Percentiles rank a stretch among this genome's conserved stretches.
phyloP scores from a whole-genome alignment of 2,888 invertebrate genomes.

The Eupithecia exiguata region DNA sequence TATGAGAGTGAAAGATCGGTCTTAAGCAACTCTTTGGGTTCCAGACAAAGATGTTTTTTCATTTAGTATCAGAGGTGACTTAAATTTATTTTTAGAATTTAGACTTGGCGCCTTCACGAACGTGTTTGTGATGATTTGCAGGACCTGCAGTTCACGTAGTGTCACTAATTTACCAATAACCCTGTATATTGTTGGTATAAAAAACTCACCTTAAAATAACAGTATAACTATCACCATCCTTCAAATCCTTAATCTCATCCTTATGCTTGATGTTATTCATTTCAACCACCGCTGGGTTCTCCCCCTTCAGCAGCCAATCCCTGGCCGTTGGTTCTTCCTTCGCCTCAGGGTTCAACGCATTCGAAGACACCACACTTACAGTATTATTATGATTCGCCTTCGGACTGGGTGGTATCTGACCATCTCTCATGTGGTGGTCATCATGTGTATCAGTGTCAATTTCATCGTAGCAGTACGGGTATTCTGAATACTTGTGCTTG shows the following conservation, averaged over 20 bases:
- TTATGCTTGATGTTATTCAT: constrained; percentile 80
- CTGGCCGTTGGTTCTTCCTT: constrained; percentile 76
- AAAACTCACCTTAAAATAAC: constrained; percentile 86
- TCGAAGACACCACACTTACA: constrained; percentile 78
- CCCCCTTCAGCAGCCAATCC: constrained; percentile 74
- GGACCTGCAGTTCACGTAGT: no score
- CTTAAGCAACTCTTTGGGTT: no score
- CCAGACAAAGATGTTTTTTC: no score
- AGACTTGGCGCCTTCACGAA: no score
- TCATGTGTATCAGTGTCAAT: constrained; percentile 89
- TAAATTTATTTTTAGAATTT: no score
- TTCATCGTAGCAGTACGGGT: constrained; percentile 94
- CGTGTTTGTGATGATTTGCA: no score
- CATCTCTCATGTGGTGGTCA: constrained; percentile 82
- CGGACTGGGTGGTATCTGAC: constrained; percentile 72
- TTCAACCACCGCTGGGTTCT: constrained; percentile 71
- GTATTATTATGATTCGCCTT: constrained; percentile 77
- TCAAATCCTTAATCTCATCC: constrained; percentile 73
- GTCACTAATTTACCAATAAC: no score
- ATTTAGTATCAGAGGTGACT: no score
- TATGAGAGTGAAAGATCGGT: no score
- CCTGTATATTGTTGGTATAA: no score
- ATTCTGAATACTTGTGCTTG: constrained; percentile 94
- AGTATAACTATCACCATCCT: constrained; percentile 88
- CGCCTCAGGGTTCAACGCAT: constrained; percentile 68